Evolutionary conservation across 1,140 invertebrate species (phyloP).

Genomic region (Homarus americanus): DNA sequence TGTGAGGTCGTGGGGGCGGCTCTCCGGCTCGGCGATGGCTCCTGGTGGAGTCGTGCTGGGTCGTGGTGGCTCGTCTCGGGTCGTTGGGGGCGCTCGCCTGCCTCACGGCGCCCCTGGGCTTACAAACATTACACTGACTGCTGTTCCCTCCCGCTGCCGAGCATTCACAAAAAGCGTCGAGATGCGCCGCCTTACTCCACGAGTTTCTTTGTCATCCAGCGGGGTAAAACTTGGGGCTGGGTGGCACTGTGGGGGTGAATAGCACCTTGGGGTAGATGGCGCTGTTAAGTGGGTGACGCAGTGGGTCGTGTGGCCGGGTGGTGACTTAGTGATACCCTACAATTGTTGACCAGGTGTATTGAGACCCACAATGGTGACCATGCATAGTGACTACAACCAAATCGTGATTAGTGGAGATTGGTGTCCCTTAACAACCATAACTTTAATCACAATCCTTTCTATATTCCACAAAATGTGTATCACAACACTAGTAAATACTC

Average conservation of each 20-base stretch:
- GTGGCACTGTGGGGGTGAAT: background rate
- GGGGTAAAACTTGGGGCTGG: background rate
- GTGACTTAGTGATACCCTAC: no score
- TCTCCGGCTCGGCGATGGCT: conserved; percentile 22
- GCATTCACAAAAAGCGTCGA: background rate
- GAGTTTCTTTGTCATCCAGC: background rate
- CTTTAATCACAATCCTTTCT: no score
- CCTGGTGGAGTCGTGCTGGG: conserved; percentile 36
- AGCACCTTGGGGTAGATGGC: background rate
- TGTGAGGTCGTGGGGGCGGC: conserved; percentile 41
- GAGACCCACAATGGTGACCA: no score
- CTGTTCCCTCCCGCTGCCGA: background rate
- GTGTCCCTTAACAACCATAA: no score
- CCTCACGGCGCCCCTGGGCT: background rate
- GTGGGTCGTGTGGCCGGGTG: no score
- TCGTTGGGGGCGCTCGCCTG: conserved; percentile 22
- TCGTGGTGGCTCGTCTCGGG: conserved; percentile 17
- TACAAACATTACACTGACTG: background rate
- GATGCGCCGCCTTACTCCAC: background rate
- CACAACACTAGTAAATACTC: no score
- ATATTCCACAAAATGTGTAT: no score
- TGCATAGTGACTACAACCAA: no score
- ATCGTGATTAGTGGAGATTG: no score
- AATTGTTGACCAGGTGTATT: no score
- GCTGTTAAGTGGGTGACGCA: no score